Evolutionary conservation across 2,888 invertebrate species (phyloP), one percentile per base, ranked within the genome.

Genomic region (Tanytarsus gracilentus): DNA sequence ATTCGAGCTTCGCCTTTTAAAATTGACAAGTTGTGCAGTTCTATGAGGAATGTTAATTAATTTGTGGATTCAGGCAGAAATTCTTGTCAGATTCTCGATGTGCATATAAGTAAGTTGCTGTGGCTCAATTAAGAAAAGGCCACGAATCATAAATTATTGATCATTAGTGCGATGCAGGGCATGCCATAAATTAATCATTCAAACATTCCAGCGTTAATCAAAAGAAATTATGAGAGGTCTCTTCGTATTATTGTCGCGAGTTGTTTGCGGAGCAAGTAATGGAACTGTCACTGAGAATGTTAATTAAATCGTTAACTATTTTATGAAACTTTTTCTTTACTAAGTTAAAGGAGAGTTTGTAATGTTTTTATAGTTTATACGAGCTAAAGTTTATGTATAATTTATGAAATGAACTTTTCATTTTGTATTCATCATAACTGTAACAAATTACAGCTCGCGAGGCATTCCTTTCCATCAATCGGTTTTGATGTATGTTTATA

Each of bases 261-360:
- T n/a, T n/a, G n/a, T n/a, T n/a, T n/a, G n/a, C n/a, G 9, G 11
- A 7, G 40, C 39, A 14, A 8, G n/a, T 7, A 16, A 55, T 44
- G 18, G 29, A 27, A 48, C 44, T 58, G 58, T 58, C 58, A 48
- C 48, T 48, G 48, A 58, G 44, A 58, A 58, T 58, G 44, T 48
- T 58, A 58, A 58, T 58, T 58, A 58, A 58, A 48, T 48, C 48
- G 58, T 58, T 58, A 58, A 58, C 27, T 30, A 58, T 48, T 58
- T 58, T 58, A 48, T n/a, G n/a, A 14, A 26, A 6, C 6, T n/a
- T 16, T 49, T n/a, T 25, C 29, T 16, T 23, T 9, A 58, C 29
- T 26, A 23, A 18, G 11, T 5, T 18, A 53, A 40, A 18, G 40
- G 39, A 53, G 23, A 11, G 25, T 11, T 23, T n/a, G 27, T 40